Evolutionary conservation across 2,113 vertebrate species (phyloP).

Genomic region (Campylomormyrus numenius): DNA sequence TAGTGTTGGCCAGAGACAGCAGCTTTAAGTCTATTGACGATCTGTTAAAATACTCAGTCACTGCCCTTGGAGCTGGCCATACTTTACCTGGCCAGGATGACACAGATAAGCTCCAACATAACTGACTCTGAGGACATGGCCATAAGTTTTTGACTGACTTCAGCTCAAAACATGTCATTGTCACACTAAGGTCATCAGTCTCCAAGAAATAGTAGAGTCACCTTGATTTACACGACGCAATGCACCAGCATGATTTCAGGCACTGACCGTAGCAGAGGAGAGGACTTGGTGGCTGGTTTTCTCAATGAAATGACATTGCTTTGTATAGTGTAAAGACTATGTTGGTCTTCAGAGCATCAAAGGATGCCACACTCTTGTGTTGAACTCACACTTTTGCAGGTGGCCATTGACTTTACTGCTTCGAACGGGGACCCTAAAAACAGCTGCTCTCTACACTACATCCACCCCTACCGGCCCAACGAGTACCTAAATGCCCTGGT

Average conservation of each 20-base stretch:
- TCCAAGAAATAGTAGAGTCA: constrained; percentile 4
- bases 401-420: constrained; percentile 92
- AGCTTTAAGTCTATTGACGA: constrained; percentile 34
- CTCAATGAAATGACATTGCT: not conserved
- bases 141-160: not conserved
- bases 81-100: constrained; percentile 31
- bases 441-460: constrained; percentile 93
- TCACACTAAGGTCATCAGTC: not conserved
- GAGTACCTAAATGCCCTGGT: constrained; percentile 90
- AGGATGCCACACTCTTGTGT: not conserved
- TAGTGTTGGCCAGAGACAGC: constrained; percentile 29
- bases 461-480: constrained; percentile 92
- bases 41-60: constrained; percentile 32
- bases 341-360: not conserved
- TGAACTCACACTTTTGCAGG: constrained; percentile 51
- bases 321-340: not conserved
- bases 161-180: not conserved
- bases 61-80: constrained; percentile 19
- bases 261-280: not conserved
- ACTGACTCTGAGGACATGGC: constrained; percentile 16
- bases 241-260: not conserved
- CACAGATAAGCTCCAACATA: constrained; percentile 41
- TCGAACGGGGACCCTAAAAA: constrained; percentile 91
- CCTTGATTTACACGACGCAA: not conserved
- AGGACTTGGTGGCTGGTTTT: not conserved